These are phyloP conservation scores for Polypterus senegalus DNA, from an alignment of 2,113 vertebrate genomes.

Conservation along the genomic window DNA sequence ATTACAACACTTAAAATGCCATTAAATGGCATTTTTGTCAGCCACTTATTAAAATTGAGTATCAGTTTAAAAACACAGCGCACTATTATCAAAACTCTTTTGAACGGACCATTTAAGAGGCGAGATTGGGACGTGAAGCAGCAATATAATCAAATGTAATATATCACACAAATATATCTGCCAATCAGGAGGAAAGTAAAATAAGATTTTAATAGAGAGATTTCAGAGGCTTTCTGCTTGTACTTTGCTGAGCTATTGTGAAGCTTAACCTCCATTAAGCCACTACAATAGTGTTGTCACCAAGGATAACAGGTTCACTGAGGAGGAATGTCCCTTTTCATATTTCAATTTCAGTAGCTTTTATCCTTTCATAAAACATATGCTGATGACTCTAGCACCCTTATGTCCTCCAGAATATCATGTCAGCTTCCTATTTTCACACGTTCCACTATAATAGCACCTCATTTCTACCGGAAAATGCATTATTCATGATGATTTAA, in stretches of 20 bases:
- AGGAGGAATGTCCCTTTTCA: slow-evolving; percentile 2
- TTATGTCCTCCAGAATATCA: slow-evolving; percentile 3
- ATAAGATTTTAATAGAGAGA: neutral
- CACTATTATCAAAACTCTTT: no score
- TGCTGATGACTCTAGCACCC: slow-evolving; percentile 1
- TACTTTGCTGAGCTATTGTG: neutral
- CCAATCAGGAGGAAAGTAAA: neutral
- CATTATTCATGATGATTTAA: slow-evolving; percentile 6
- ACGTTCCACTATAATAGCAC: slow-evolving; percentile 1
- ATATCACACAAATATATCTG: neutral
- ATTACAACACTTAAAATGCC: no score
- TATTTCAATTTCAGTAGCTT: slow-evolving; percentile 1
- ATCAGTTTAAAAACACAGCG: no score
- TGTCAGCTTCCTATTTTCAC: slow-evolving; percentile 5
- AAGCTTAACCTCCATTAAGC: neutral
- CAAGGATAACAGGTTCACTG: neutral
- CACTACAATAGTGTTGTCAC: neutral
- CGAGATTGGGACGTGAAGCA: no score
- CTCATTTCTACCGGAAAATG: neutral
- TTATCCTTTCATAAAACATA: slow-evolving; percentile 7
- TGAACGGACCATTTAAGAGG: no score
- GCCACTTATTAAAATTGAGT: no score
- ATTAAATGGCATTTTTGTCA: no score
- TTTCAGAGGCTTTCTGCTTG: neutral
- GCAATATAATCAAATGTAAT: neutral